phyloP scores from a whole-genome alignment of 2,888 invertebrate genomes.

The Macaria liturata region DNA sequence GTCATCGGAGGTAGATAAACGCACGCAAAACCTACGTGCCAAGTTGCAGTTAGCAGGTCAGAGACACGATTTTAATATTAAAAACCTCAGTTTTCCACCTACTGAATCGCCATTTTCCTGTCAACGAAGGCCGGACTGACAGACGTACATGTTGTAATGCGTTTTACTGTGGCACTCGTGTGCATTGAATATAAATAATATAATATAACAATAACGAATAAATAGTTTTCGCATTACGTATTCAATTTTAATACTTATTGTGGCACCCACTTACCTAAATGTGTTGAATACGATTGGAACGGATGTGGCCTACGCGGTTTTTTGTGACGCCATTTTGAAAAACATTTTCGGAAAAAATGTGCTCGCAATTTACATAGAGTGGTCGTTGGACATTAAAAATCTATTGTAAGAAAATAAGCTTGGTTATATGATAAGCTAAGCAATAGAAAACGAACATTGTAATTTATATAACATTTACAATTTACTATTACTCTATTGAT shows the following conservation, averaged over 20 bases:
- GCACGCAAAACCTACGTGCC: slow-evolving; percentile 24
- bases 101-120: slow-evolving; percentile 68
- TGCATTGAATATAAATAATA: slow-evolving; percentile 57
- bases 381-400: no score
- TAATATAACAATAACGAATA: slow-evolving; percentile 44
- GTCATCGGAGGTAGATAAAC: slow-evolving; percentile 12
- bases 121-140: slow-evolving; percentile 60
- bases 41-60: slow-evolving; percentile 33
- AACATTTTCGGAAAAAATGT: slow-evolving; percentile 12
- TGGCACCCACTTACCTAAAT: slow-evolving; percentile 50
- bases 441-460: no score
- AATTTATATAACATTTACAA: no score
- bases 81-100: slow-evolving; percentile 63
- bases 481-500: no score
- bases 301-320: slow-evolving; percentile 20
- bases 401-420: no score
- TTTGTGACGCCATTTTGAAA: slow-evolving; percentile 25
- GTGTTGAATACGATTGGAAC: slow-evolving; percentile 36
- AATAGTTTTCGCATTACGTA: slow-evolving; percentile 39
- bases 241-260: slow-evolving; percentile 38
- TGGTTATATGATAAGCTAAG: no score
- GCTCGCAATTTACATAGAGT: slow-evolving; percentile 14
- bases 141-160: slow-evolving; percentile 59
- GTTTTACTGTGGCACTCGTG: slow-evolving; percentile 50
- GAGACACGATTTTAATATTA: slow-evolving; percentile 58